Evolutionary conservation across 2,888 invertebrate species (phyloP), one percentile per base, ranked within the genome.

Genomic region (Agonopterix heracliana): DNA sequence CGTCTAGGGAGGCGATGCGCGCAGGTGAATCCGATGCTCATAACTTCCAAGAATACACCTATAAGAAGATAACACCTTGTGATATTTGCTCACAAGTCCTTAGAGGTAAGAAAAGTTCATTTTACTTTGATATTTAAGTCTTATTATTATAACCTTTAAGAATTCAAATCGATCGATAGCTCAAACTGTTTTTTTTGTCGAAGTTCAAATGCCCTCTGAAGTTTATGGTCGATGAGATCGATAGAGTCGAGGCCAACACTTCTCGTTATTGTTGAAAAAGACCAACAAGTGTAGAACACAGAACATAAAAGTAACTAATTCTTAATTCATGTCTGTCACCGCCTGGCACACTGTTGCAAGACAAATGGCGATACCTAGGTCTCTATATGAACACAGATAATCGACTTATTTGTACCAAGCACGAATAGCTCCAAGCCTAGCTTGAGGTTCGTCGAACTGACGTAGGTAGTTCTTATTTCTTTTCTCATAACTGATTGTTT

Each of bases 11-110:
- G 55, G 88, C 89, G 50, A 90, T 90, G 71, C 85, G 90, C 55
- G 83, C 87, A 41, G 90, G 89, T 17, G 94, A 94, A 64, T 90
- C 91, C 12, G 93, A 93, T 50, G 93, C 92, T 56, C 97, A 97
- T 83, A 93, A 94, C 76, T 95, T 97, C 89, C 95, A 96, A 83
- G 97, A 97, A 82, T 96, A 97, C 83, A 97, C 97, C 35, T 97
- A 97, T 84, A 96, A 97, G 89, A 97, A 97, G 89, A 97, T 97
- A 66, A 97, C 97, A 44, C 96, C 97, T 34, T 97, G 97, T 82
- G 97, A 97, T 81, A 93, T 96, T 61, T 97, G 97, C 85, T 96
- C 96, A 54, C 96, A 97, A 90, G 96, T 97, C 48, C 90, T 97
- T 50, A 91, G 97, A 91, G 96, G 96, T 95, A 89, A 88, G 85